A percentile compares a stretch with the other conserved stretches of the same genome.
Evolutionary conservation across 2,888 invertebrate species (phyloP).

Genomic region (Crematogaster levior): DNA sequence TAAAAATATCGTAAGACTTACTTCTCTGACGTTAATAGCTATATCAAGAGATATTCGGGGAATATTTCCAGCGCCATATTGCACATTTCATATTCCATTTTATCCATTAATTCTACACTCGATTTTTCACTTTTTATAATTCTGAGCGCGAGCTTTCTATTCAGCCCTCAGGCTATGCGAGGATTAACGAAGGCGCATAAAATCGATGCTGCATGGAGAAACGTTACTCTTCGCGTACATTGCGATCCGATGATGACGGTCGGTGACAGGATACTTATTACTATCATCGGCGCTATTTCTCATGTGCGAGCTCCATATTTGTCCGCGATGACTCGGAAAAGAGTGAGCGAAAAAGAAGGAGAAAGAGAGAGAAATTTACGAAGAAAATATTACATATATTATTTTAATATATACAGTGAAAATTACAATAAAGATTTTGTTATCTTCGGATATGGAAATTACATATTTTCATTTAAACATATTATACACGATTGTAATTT

Average conservation of each 20-base stretch:
- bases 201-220: conserved; percentile 1
- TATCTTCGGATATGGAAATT: background rate
- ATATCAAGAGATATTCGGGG: background rate
- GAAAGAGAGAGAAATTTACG: background rate
- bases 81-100: background rate
- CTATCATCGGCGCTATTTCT: conserved; percentile 29
- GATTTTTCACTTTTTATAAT: background rate
- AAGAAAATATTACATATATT: background rate
- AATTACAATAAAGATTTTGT: background rate
- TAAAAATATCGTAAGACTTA: background rate
- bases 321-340: background rate
- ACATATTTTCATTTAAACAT: background rate
- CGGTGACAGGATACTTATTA: conserved; percentile 34
- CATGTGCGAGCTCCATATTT: conserved; percentile 33
- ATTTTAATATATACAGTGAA: background rate
- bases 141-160: background rate
- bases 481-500: background rate
- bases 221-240: conserved; percentile 3
- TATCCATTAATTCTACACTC: background rate
- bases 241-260: conserved; percentile 26
- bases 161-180: background rate
- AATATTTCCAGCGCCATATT: background rate
- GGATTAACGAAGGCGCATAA: background rate
- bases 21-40: background rate
- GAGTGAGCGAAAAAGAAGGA: background rate